Conservation (phyloP, 2,113 vertebrate genomes). For the Oncorhynchus nerka region DNA sequence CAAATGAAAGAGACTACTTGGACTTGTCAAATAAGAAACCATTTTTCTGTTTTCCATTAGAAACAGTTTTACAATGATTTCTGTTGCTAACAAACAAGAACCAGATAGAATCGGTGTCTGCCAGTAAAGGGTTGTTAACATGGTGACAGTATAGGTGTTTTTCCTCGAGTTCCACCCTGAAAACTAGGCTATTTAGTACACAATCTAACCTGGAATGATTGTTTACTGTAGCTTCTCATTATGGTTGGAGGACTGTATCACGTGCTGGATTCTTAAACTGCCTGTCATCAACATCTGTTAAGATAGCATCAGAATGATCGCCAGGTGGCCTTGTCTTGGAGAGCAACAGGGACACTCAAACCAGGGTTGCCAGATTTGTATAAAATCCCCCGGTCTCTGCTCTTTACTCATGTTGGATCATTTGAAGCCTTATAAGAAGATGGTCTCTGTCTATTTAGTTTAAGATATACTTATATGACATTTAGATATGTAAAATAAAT, state of each 20-base stretch:
- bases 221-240: conserved; percentile 43
- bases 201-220: conserved; percentile 31
- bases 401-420: conserved; percentile 19
- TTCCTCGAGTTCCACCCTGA: conserved; percentile 46
- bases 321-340: conserved; percentile 38
- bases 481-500: no score
- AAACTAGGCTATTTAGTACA: background rate
- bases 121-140: background rate
- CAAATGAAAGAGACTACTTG: no score
- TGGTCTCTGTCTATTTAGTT: background rate
- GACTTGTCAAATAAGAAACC: no score
- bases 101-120: background rate
- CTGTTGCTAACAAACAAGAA: no score
- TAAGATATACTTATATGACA: background rate
- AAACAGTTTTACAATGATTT: no score
- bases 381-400: background rate
- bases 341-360: conserved; percentile 1
- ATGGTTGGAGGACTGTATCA: conserved; percentile 17
- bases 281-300: conserved; percentile 48
- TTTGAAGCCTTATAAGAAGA: background rate
- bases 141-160: conserved; percentile 2
- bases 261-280: conserved; percentile 39
- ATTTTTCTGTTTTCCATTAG: no score
- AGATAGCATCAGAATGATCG: conserved; percentile 39
- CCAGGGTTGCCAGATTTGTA: conserved; percentile 4